Evolutionary conservation across 2,888 invertebrate genomes (phyloP).

Genomic region (Polydrusus pterygomalis): DNA sequence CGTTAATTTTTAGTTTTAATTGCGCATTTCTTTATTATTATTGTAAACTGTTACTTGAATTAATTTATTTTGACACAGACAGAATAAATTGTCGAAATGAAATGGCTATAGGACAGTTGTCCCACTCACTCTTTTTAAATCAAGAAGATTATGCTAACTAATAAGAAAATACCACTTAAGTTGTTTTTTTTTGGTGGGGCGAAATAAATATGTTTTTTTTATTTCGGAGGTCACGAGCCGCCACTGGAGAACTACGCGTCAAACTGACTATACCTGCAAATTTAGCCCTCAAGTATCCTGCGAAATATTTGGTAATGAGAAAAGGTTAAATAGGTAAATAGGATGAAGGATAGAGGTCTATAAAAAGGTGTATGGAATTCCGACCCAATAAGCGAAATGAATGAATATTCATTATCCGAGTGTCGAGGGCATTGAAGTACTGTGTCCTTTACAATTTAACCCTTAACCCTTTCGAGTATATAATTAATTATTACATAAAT

Average conservation of each 20-base stretch:
- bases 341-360: neutral
- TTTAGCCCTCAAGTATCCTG: neutral
- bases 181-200: no score
- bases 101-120: no score
- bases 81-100: no score
- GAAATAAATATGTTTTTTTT: no score
- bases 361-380: neutral
- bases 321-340: conserved; percentile 5
- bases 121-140: no score
- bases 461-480: neutral
- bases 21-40: no score
- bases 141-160: no score
- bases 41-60: no score
- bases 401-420: conserved; percentile 12
- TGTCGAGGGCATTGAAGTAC: conserved; percentile 1
- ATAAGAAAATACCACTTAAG: no score
- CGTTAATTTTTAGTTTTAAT: no score
- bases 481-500: conserved; percentile 3
- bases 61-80: no score
- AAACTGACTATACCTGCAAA: neutral
- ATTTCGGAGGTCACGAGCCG: no score
- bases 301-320: neutral
- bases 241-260: neutral
- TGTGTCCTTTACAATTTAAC: conserved; percentile 8
- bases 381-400: conserved; percentile 4